Conservation (phyloP, 2,797 vertebrate species). For the Catostomus latipinnis region DNA sequence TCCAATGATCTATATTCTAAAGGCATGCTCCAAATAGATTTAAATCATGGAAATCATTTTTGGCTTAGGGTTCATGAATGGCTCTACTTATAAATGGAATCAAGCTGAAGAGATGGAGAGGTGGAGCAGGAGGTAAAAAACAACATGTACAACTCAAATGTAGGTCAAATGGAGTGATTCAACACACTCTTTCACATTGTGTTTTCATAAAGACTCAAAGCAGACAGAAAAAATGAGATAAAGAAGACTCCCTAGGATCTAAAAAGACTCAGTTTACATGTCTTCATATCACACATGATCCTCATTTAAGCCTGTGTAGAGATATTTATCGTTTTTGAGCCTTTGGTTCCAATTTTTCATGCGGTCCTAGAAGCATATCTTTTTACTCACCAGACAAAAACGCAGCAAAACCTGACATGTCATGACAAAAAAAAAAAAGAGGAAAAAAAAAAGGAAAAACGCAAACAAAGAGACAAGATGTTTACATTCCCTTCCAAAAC, state of each 20-base stretch:
- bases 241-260: neutral
- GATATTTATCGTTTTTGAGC: neutral
- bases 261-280: neutral
- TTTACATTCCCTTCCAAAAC: neutral
- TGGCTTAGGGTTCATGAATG: neutral
- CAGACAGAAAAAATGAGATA: neutral
- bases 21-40: neutral
- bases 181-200: neutral
- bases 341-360: neutral
- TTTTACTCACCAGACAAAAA: neutral
- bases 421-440: slow-evolving; percentile 6
- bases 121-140: neutral
- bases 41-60: slow-evolving; percentile 10
- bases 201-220: too few relatives aligned
- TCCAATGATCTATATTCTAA: neutral
- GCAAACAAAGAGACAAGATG: neutral
- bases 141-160: neutral
- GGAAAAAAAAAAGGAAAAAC: neutral
- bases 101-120: neutral
- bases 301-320: neutral
- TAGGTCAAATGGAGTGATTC: slow-evolving; percentile 6
- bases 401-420: slow-evolving; percentile 6
- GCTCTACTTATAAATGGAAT: neutral
- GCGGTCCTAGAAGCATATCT: neutral
- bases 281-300: neutral